phyloP scores from a whole-genome alignment of 2,888 invertebrate species.

The Mycalesis mineus region DNA sequence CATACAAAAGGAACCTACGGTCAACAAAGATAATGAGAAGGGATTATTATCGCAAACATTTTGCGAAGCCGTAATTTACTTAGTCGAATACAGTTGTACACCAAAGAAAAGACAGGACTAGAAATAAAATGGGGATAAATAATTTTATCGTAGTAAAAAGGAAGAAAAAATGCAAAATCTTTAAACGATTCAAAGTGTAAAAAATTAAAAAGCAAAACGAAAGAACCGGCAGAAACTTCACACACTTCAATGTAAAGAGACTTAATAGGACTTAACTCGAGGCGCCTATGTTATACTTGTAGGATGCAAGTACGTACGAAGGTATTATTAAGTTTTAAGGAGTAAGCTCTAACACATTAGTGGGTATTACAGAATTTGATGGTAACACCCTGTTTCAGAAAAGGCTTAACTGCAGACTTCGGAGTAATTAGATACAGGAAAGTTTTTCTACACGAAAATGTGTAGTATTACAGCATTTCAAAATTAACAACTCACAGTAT shows the following conservation, averaged over 20 bases:
- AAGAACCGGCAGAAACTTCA: neutral
- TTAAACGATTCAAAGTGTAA: too few species aligned
- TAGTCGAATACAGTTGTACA: neutral
- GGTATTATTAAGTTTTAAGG: neutral
- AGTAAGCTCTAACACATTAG: neutral
- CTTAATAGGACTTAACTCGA: neutral
- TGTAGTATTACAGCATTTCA: neutral
- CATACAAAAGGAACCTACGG: slow-evolving; percentile 3
- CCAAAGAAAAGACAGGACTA: too few species aligned
- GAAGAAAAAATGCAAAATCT: too few species aligned
- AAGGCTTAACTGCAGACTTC: neutral
- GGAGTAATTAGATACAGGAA: neutral
- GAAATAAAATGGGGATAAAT: too few species aligned
- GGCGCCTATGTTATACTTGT: too few species aligned
- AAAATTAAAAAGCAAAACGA: neutral
- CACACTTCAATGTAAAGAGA: neutral
- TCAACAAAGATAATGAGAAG: slow-evolving; percentile 11
- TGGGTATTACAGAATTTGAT: neutral
- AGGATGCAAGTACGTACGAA: neutral
- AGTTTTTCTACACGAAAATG: neutral
- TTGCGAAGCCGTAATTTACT: neutral
- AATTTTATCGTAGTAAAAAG: too few species aligned
- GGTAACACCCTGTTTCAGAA: neutral
- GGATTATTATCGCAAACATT: slow-evolving; percentile 12
- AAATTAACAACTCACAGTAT: too few species aligned